These are phyloP conservation scores for Gymnarchus niloticus DNA, from an alignment of 2,113 vertebrate genomes.

Conservation along the genomic window DNA sequence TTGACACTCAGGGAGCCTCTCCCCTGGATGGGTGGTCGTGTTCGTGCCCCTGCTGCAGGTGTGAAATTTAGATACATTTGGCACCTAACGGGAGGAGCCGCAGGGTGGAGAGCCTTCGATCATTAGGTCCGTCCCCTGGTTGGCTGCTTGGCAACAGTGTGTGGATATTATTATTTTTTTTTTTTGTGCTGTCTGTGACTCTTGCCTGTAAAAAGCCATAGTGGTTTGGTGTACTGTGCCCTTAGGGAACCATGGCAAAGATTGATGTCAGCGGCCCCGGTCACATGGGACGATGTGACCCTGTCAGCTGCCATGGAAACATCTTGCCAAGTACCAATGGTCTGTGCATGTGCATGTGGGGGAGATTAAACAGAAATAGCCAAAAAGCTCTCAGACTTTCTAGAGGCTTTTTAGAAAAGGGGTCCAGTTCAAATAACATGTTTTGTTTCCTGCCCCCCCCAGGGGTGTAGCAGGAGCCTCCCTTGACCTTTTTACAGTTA, in stretches of 20 bases:
- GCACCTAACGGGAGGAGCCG: background rate
- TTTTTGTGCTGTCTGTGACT: too few species aligned
- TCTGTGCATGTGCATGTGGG: conserved; percentile 32
- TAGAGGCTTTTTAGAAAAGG: conserved; percentile 27
- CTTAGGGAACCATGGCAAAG: conserved; percentile 34
- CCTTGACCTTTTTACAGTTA: conserved; percentile 27
- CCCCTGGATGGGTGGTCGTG: conserved; percentile 32
- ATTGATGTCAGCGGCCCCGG: conserved; percentile 45
- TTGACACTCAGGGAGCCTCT: conserved; percentile 35
- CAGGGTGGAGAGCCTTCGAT: background rate
- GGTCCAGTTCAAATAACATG: conserved; percentile 29
- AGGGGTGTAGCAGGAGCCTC: conserved; percentile 13
- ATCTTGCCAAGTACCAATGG: conserved; percentile 31
- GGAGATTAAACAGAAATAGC: conserved; percentile 5
- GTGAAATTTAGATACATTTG: conserved; percentile 52
- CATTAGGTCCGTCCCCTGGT: background rate
- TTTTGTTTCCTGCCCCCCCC: conserved; percentile 23
- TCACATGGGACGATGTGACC: conserved; percentile 31
- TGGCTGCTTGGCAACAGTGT: conserved; percentile 42
- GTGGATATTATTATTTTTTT: too few species aligned
- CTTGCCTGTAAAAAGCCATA: background rate
- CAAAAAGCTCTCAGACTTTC: conserved; percentile 27
- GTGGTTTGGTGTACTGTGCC: background rate
- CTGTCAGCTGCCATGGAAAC: conserved; percentile 54
- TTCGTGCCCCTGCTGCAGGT: conserved; percentile 47